phyloP scores from a whole-genome alignment of 2,113 vertebrate genomes.

The Passer domesticus region DNA sequence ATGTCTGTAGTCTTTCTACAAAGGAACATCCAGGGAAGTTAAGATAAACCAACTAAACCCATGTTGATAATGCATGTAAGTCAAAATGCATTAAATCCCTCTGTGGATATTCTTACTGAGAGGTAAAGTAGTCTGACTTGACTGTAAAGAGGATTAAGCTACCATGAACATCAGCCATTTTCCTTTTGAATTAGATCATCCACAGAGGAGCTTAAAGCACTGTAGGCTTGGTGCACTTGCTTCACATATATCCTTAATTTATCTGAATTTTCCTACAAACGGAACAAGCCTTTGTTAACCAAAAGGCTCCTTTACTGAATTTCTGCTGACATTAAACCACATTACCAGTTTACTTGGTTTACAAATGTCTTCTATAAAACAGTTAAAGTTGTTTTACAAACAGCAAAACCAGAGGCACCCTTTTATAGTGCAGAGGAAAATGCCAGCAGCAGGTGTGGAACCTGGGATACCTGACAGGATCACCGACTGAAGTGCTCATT shows the following conservation, averaged over 20 bases:
- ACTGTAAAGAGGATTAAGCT: slow-evolving; percentile 49
- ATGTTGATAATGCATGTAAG: background rate
- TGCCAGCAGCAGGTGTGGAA: background rate
- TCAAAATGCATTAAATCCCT: slow-evolving; percentile 31
- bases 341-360: background rate
- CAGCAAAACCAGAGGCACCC: background rate
- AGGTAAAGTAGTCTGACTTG: slow-evolving; percentile 5
- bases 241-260: background rate
- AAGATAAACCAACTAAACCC: slow-evolving; percentile 34
- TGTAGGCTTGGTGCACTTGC: background rate
- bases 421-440: background rate
- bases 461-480: background rate
- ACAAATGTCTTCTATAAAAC: background rate
- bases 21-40: background rate
- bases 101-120: background rate
- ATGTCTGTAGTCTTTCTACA: background rate
- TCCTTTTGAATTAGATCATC: slow-evolving; percentile 43
- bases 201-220: slow-evolving; percentile 14
- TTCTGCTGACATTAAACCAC: background rate
- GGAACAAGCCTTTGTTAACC: background rate
- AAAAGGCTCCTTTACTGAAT: background rate
- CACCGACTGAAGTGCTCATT: rapidly evolving
- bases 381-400: background rate
- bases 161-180: slow-evolving; percentile 32
- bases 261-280: background rate